Conservation (phyloP, 2,113 vertebrate species). For the Solea solea region DNA sequence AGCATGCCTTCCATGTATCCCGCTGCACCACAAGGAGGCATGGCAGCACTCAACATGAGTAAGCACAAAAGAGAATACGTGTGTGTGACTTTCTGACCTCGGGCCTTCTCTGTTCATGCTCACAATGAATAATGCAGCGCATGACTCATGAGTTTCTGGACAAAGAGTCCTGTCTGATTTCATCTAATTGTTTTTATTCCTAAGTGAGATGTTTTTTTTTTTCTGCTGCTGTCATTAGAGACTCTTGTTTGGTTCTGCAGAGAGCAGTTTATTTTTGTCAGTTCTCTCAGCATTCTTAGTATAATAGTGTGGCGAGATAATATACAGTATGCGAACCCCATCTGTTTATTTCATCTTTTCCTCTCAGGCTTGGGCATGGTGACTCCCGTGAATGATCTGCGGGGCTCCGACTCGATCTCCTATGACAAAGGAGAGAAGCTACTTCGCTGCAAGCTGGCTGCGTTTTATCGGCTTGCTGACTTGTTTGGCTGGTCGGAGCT, state of each 20-base stretch:
- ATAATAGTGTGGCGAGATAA: too few species aligned
- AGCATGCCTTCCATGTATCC: conserved; percentile 94
- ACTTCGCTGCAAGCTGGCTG: conserved; percentile 93
- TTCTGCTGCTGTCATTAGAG: not conserved
- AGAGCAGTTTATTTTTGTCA: not conserved
- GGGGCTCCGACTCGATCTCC: conserved; percentile 96
- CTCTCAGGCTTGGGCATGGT: conserved; percentile 95
- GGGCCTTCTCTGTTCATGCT: conserved; percentile 3
- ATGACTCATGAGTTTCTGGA: conserved; percentile 14
- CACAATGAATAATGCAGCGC: conserved; percentile 33
- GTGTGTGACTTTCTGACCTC: conserved; percentile 35
- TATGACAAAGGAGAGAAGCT: conserved; percentile 98
- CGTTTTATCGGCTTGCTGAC: conserved; percentile 94
- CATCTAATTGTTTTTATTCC: not conserved
- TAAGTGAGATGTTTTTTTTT: not conserved
- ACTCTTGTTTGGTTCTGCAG: not conserved
- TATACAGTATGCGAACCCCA: too few species aligned
- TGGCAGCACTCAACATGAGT: conserved; percentile 99
- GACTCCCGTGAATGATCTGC: conserved; percentile 95
- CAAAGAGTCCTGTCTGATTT: conserved; percentile 21
- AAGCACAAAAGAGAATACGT: conserved; percentile 70
- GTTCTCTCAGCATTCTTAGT: too few species aligned
- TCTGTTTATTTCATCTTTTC: not conserved
- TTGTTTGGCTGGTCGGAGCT: conserved; percentile 98
- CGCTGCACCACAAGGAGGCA: conserved; percentile 93